A percentile compares a stretch with the other conserved stretches of the same genome.
phyloP scores from a whole-genome alignment of 2,888 invertebrate species.

The Adelphocoris suturalis region DNA sequence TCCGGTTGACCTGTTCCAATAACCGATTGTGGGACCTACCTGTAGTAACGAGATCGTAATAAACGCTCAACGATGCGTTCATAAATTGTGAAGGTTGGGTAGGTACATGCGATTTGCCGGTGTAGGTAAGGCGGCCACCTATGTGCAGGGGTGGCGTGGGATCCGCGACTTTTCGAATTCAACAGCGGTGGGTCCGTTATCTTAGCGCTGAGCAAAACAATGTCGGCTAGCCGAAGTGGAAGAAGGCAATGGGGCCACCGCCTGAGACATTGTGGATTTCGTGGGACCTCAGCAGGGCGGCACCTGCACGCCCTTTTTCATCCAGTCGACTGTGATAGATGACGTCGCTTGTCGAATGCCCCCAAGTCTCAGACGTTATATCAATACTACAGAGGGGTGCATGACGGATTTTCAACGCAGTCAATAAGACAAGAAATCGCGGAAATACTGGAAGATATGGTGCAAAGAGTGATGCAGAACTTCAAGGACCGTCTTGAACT shows the following conservation, averaged over 20 bases:
- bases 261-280: conserved; percentile 15
- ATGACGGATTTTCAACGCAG: too few relatives aligned
- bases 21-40: conserved; percentile 24
- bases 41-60: not conserved
- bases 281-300: conserved; percentile 32
- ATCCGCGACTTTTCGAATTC: conserved; percentile 13
- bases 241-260: conserved; percentile 21
- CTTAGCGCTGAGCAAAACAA: conserved; percentile 14
- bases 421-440: too few relatives aligned
- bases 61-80: not conserved
- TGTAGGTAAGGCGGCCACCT: not conserved
- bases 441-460: too few relatives aligned
- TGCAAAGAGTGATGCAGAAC: too few relatives aligned
- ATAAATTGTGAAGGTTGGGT: not conserved
- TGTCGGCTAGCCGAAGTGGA: not conserved
- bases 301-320: conserved; percentile 2
- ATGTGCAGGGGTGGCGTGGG: conserved; percentile 33
- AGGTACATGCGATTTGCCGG: not conserved
- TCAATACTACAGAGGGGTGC: not conserved
- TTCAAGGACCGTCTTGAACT: too few relatives aligned
- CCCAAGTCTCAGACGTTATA: not conserved
- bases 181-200: conserved; percentile 22
- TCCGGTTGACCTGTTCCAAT: not conserved
- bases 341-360: not conserved
- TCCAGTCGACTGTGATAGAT: conserved; percentile 4